Evolutionary conservation across 2,888 invertebrate genomes (phyloP), one percentile per base, ranked within the genome.

Genomic region (Dermolepida albohirtum): DNA sequence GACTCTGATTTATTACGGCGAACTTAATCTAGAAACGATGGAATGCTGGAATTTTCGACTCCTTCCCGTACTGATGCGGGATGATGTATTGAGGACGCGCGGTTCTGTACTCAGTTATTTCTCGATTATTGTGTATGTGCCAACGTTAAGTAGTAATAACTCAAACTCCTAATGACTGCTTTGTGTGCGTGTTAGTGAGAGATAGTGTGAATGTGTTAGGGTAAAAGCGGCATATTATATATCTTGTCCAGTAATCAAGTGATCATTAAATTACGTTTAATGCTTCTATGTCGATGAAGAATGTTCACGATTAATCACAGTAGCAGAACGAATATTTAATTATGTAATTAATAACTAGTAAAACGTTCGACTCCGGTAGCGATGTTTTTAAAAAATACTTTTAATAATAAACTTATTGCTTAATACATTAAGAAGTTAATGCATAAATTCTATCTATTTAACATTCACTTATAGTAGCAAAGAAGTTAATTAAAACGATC

Each of bases 1-100:
- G 59, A 62, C 59, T 50, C 70, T 75, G 79, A 80, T 80, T 80
- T 80, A 80, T 78, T 73, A 66, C 70, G 14, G 66, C 67, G 41
- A 47, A 72, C 74, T 76, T 76, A 75, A 73, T 73, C 69, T 70
- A 64, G 62, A 70, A 72, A 71, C 70, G 72, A 74, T 71, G 70
- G 68, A 71, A 71, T 59, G 65, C 34, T 50, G 62, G 68, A 47
- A 62, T 49, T 62, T 62, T 62, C 59, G 59, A 49, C 49, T 62
- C 44, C 44, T 47, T 27, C 49, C 39, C 34, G 39, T 11, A 34
- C 47, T 62, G 59, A 62, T 62, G 59, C 49, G 5, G 47, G 59
- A 49, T 62, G 59, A 62, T 62, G 47, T 62, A 62, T 62, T 16
- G 59, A 62, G 59, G 59, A 62, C 47, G 47, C 47, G 47, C 34